Evolutionary conservation across 2,113 vertebrate genomes (phyloP).

Genomic region (Otolemur garnettii): DNA sequence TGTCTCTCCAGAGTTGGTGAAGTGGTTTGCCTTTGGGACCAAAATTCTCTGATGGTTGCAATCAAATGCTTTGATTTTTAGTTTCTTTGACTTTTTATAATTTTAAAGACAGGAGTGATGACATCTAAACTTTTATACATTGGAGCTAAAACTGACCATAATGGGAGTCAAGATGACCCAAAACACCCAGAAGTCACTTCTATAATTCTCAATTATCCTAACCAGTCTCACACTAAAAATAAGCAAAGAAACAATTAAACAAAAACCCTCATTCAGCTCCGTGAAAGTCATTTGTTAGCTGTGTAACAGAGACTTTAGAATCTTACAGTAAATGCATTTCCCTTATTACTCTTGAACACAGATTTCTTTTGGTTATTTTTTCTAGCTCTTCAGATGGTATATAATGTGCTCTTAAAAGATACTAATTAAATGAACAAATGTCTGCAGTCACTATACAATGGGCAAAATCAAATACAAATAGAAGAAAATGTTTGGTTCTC

Average conservation of each 20-base stretch:
- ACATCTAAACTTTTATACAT: not conserved
- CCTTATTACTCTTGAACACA: not conserved
- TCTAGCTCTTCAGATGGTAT: not conserved
- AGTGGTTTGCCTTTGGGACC: not conserved
- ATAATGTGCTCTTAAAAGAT: not conserved
- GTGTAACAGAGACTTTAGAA: not conserved
- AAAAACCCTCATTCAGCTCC: not conserved
- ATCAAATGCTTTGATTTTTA: not conserved
- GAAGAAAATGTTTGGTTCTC: not conserved
- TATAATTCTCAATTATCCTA: not conserved
- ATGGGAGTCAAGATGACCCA: not conserved
- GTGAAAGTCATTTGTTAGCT: not conserved
- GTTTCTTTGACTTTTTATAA: not conserved
- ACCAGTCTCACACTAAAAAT: not conserved
- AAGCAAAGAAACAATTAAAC: not conserved
- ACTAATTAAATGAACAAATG: constrained; percentile 10
- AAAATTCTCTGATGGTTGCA: not conserved
- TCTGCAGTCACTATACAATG: not conserved
- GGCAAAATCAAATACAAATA: not conserved
- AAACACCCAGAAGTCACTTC: not conserved
- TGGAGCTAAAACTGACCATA: not conserved
- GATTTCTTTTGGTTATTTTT: not conserved
- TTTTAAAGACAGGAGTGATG: not conserved
- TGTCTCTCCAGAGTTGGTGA: not conserved
- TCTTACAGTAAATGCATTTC: not conserved